Conservation (phyloP, 1,140 invertebrate genomes). For the Pygmarrhopalites habei region DNA sequence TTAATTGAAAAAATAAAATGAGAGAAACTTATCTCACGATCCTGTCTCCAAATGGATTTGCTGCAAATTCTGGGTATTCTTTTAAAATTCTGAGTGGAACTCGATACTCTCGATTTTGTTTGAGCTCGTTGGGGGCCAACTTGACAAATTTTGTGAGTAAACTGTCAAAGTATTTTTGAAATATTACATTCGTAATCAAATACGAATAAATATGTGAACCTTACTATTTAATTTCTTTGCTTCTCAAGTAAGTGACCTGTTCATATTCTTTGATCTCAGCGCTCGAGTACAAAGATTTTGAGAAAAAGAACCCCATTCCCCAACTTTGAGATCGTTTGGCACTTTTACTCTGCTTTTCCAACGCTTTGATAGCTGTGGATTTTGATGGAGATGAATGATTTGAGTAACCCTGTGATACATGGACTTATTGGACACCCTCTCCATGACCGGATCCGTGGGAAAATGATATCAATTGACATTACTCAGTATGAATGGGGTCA, state of each 20-base stretch:
- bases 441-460: too few species aligned
- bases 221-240: background rate
- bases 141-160: background rate
- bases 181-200: too few species aligned
- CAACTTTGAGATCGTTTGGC: too few species aligned
- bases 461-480: too few species aligned
- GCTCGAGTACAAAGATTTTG: background rate
- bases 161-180: background rate
- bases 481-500: too few species aligned
- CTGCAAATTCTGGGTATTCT: background rate
- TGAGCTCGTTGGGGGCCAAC: background rate
- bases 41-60: conserved; percentile 6
- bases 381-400: too few species aligned
- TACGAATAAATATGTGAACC: background rate
- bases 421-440: too few species aligned
- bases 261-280: background rate
- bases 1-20: too few species aligned
- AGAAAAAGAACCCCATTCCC: background rate
- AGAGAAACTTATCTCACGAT: too few species aligned
- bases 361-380: too few species aligned
- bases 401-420: too few species aligned
- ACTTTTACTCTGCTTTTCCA: too few species aligned
- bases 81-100: background rate
- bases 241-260: background rate
- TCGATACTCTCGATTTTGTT: background rate